Conservation (phyloP, 2,888 invertebrate genomes). For the Dendrolimus houi region DNA sequence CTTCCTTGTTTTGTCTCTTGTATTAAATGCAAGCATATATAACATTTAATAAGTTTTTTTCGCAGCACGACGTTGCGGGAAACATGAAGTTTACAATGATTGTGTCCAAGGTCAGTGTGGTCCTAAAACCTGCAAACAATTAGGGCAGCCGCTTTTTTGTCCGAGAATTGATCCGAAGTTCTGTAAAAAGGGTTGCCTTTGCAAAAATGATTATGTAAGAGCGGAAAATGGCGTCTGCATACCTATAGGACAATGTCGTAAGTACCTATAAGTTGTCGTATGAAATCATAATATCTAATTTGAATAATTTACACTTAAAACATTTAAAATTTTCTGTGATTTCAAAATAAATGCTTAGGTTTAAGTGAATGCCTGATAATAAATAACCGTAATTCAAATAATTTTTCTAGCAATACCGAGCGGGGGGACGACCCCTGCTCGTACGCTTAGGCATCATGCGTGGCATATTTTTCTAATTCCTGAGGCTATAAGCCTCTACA, state of each 20-base stretch:
- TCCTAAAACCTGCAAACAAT: conserved; percentile 16
- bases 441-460: too few relatives aligned
- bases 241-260: conserved; percentile 4
- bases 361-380: too few relatives aligned
- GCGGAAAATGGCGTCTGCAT: conserved; percentile 9
- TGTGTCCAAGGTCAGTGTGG: conserved; percentile 21
- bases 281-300: background rate
- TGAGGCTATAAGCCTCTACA: too few relatives aligned
- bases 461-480: too few relatives aligned
- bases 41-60: too few relatives aligned
- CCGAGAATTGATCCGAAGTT: conserved; percentile 8
- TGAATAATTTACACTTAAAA: background rate
- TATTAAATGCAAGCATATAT: too few relatives aligned
- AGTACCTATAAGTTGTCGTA: background rate
- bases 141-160: conserved; percentile 11
- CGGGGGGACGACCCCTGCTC: too few relatives aligned
- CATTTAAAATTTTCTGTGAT: background rate
- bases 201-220: conserved; percentile 15
- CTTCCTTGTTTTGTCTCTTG: too few relatives aligned
- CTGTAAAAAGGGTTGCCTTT: conserved; percentile 16
- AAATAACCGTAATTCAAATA: too few relatives aligned
- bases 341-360: background rate
- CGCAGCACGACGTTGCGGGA: conserved; percentile 11
- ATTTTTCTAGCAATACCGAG: too few relatives aligned
- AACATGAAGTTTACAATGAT: conserved; percentile 13